Conservation (phyloP, 2,797 vertebrate species). For the Xiphorhynchus erythropygius region DNA sequence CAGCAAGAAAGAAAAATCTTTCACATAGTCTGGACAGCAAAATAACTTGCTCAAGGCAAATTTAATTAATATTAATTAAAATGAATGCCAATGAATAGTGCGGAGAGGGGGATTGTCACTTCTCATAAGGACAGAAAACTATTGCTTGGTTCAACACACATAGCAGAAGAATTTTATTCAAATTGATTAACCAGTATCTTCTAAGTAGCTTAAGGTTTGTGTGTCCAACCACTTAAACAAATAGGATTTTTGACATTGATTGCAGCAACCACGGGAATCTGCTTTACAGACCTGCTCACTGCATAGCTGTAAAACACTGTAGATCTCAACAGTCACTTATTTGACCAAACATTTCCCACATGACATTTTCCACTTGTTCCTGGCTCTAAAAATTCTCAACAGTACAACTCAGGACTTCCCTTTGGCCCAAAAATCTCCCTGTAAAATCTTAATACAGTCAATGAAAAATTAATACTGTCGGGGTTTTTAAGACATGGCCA, state of each 20-base stretch:
- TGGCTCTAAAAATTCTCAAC: neutral
- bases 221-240: neutral
- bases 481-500: neutral
- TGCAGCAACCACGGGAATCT: neutral
- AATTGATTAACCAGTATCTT: neutral
- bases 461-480: neutral
- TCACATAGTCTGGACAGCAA: neutral
- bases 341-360: neutral
- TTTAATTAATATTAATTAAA: slow-evolving; percentile 33
- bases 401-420: neutral
- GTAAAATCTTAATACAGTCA: neutral
- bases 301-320: neutral
- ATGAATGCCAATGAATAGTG: neutral
- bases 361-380: neutral
- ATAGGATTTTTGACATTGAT: slow-evolving; percentile 9
- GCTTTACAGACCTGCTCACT: neutral
- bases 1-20: neutral
- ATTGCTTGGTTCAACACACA: neutral
- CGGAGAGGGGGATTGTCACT: neutral
- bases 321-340: neutral
- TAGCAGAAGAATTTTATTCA: neutral
- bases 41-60: neutral
- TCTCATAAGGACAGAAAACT: neutral
- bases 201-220: neutral
- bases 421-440: neutral